Evolutionary conservation across 2,888 invertebrate species (phyloP), one percentile per base, ranked within the genome.

Genomic region (Isoperla grammatica): DNA sequence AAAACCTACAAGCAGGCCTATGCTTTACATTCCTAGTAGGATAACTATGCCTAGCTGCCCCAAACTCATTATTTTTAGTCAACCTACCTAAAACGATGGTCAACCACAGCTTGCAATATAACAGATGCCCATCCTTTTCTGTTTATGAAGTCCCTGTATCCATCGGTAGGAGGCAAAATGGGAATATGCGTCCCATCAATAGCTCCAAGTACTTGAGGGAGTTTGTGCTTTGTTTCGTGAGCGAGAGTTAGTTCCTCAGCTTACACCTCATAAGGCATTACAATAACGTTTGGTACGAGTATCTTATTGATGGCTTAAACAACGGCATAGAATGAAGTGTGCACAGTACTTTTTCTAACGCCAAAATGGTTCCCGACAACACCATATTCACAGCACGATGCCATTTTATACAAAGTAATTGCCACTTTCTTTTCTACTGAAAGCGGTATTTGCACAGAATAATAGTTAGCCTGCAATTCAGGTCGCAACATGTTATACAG

Each of bases 121-220:
- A 64, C 46, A 2, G 65, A 67, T 43, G 65, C 40, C 65, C 65
- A 66, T 22, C 65, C 64, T 61, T 68, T 68, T 22, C 65, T 23
- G 53, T 66, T 66, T 8, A 63, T 49, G 57, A 59, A 68, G 57
- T 68, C 67, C 20, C 61, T 39, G 20, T 64, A 63, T 15, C 66
- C 65, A 22, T 65, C 61, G 20, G 49, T 39, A 43, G 65, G 65
- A 48, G 64, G 60, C 46, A 61, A 46, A 29, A 67, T 60, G 19
- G 64, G 64, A 42, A 68, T 64, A 37, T 67, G 64, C 6, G 61
- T 57, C 12, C 65, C 66, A 61, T 70, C 67, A 50, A 70, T 68
- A n/a, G 63, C 65, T 19, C 69, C 68, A 56, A 70, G 65, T 12
- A 70, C 60, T 64, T 70, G 69, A 13, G 69, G 69, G 12, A 71